A percentile compares a stretch with the other conserved stretches of the same genome.
Evolutionary conservation across 2,113 vertebrate species (phyloP).

Genomic region (Chaetorhynchus papuensis): DNA sequence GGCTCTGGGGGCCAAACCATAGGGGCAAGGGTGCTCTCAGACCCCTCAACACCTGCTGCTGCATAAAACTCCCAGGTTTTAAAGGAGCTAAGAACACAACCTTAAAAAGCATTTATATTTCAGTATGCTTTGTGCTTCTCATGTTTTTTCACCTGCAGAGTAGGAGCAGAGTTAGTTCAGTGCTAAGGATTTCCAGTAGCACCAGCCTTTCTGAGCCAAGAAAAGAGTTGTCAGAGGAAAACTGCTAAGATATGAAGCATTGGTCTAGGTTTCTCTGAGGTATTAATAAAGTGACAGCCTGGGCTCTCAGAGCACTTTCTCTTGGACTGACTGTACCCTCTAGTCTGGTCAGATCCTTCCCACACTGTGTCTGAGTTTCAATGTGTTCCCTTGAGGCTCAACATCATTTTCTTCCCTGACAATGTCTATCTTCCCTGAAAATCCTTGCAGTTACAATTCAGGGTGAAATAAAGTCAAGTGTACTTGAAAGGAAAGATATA

Average conservation of each 20-base stretch:
- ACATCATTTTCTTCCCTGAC: background rate
- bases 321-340: background rate
- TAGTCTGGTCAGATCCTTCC: background rate
- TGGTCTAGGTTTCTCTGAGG: background rate
- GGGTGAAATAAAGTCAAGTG: background rate
- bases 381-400: background rate
- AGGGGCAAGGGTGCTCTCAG: background rate
- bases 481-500: background rate
- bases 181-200: background rate
- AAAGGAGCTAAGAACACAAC: background rate
- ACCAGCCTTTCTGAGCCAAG: background rate
- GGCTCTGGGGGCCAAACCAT: fast-evolving
- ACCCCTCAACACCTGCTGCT: background rate
- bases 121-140: background rate
- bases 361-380: background rate
- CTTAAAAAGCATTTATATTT: background rate
- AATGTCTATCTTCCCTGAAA: background rate
- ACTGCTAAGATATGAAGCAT: background rate
- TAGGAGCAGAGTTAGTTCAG: background rate
- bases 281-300: background rate
- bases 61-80: background rate
- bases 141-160: background rate
- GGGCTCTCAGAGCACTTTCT: background rate
- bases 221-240: background rate
- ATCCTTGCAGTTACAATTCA: background rate